Conservation (phyloP, 2,113 vertebrate genomes). For the Falco punctatus region DNA sequence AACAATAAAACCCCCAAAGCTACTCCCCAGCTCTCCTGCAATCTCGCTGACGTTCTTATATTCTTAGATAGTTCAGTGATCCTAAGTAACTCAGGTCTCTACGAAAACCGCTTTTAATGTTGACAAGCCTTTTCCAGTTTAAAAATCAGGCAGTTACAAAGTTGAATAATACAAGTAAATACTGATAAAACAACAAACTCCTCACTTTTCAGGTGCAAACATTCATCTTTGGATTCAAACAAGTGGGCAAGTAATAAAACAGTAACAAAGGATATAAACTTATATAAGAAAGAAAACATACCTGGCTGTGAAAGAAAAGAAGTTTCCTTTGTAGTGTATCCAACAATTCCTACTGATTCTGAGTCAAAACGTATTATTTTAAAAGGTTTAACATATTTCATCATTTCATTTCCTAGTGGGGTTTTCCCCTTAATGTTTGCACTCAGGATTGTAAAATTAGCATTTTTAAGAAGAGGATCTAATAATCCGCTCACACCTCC, state of each 20-base stretch:
- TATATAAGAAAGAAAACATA: constrained; percentile 51
- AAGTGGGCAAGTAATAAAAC: not conserved
- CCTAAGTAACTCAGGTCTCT: not conserved
- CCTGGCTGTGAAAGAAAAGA: constrained; percentile 87
- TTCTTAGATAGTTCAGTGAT: not conserved
- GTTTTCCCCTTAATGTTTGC: constrained; percentile 83
- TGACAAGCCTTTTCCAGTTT: not conserved
- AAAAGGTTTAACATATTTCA: constrained; percentile 74
- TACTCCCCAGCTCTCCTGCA: not conserved
- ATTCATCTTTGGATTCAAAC: not conserved
- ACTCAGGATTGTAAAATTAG: constrained; percentile 83
- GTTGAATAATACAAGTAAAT: not conserved
- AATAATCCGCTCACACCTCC: constrained; percentile 87
- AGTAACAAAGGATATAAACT: not conserved
- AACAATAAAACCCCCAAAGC: not conserved
- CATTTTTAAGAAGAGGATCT: constrained; percentile 82
- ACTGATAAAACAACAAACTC: not conserved
- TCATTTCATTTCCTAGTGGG: constrained; percentile 73
- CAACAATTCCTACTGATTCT: constrained; percentile 86
- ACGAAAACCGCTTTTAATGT: not conserved
- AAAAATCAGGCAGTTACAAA: not conserved
- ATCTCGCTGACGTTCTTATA: not conserved
- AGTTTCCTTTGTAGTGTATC: constrained; percentile 91
- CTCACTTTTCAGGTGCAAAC: not conserved
- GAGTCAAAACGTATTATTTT: constrained; percentile 76